A percentile compares a stretch with the other conserved stretches of the same genome.
phyloP scores from a whole-genome alignment of 2,888 invertebrate species.

The Harpagoxenus sublaevis region DNA sequence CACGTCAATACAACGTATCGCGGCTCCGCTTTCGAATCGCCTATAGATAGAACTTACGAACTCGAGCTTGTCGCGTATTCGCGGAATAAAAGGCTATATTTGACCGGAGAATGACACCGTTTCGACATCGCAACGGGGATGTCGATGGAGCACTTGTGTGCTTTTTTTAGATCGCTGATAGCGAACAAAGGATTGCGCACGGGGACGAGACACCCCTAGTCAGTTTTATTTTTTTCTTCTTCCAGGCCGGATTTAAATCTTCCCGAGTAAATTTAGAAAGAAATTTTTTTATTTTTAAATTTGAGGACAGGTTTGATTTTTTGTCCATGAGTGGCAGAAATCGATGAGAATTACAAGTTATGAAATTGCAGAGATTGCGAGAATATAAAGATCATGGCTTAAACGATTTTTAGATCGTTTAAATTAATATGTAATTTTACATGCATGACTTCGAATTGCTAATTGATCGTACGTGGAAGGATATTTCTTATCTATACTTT shows the following conservation, averaged over 20 bases:
- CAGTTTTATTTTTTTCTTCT: not conserved
- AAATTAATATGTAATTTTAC: too few species aligned
- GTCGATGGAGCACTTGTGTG: not conserved
- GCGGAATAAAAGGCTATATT: slow-evolving; percentile 41
- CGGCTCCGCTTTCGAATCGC: slow-evolving; percentile 62
- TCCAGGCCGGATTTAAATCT: not conserved
- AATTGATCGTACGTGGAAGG: not conserved
- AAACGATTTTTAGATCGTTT: not conserved
- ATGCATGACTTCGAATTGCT: not conserved
- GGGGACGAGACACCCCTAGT: not conserved
- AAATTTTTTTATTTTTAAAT: not conserved
- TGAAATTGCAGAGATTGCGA: slow-evolving; percentile 21
- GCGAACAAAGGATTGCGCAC: not conserved
- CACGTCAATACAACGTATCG: slow-evolving; percentile 69
- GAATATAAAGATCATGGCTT: not conserved
- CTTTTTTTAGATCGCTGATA: slow-evolving; percentile 40
- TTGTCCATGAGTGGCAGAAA: not conserved
- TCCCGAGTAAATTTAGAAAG: not conserved
- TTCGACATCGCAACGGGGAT: slow-evolving; percentile 10
- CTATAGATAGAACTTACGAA: slow-evolving; percentile 64
- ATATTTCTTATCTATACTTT: not conserved
- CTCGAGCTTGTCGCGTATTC: slow-evolving; percentile 40
- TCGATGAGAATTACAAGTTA: slow-evolving; percentile 1
- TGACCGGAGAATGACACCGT: slow-evolving; percentile 39
- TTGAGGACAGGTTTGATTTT: not conserved